Conservation (phyloP, 2,888 invertebrate species). For the Flexamia atlantica region DNA sequence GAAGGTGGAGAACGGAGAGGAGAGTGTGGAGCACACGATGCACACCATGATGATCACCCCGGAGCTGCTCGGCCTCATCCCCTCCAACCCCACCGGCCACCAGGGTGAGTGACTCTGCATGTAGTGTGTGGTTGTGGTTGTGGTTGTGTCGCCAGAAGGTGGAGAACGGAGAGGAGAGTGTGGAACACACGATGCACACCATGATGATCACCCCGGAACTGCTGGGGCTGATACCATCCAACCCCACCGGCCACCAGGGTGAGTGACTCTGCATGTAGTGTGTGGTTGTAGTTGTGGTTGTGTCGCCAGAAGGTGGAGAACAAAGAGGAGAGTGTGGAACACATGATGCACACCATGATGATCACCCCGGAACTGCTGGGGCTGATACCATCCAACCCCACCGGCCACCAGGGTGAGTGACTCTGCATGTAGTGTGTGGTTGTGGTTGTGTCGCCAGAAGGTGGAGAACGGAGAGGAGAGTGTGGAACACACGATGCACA, state of each 20-base stretch:
- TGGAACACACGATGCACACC: constrained; percentile 76
- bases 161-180: constrained; percentile 74
- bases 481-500: constrained; percentile 75
- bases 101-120: constrained; percentile 69
- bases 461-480: constrained; percentile 74
- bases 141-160: constrained; percentile 7
- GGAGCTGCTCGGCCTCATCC: constrained; percentile 79
- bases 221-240: constrained; percentile 78
- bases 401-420: constrained; percentile 69
- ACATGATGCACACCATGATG: constrained; percentile 79
- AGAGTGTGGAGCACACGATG: constrained; percentile 75
- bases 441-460: constrained; percentile 14
- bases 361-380: constrained; percentile 80
- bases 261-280: no score
- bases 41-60: constrained; percentile 82
- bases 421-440: no score
- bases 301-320: constrained; percentile 18
- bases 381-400: constrained; percentile 76
- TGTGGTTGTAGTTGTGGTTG: no score
- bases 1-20: constrained; percentile 72
- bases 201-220: constrained; percentile 82
- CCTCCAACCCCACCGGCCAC: constrained; percentile 72
- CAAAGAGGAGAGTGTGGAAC: constrained; percentile 75
- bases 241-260: constrained; percentile 71
- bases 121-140: no score